phyloP scores from a whole-genome alignment of 2,888 invertebrate genomes.

The Athrips mouffetella region DNA sequence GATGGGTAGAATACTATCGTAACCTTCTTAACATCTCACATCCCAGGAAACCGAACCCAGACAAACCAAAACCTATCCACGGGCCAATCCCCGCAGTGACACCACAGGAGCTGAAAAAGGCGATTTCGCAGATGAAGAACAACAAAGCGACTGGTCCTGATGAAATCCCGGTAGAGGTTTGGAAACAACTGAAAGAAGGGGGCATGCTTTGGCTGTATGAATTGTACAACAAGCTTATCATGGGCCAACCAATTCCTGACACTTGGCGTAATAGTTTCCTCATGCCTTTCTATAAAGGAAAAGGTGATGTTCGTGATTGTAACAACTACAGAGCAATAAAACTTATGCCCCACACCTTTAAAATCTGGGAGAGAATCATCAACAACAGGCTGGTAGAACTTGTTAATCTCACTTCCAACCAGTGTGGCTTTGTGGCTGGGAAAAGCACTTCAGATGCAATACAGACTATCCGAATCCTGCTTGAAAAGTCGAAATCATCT shows the following conservation, averaged over 20 bases:
- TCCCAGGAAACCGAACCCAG: too few species aligned
- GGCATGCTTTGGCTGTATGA: not conserved
- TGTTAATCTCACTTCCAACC: not conserved
- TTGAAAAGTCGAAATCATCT: constrained; percentile 17
- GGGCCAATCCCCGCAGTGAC: constrained; percentile 6
- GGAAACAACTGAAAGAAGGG: constrained; percentile 7
- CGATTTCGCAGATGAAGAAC: too few species aligned
- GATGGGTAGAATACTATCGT: constrained; percentile 14
- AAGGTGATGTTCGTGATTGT: constrained; percentile 18
- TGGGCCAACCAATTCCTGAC: not conserved
- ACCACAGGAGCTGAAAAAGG: too few species aligned
- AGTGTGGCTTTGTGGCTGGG: constrained; percentile 14
- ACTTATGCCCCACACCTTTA: constrained; percentile 20
- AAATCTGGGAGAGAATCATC: constrained; percentile 14
- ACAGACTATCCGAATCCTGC: constrained; percentile 16
- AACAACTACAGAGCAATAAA: constrained; percentile 22
- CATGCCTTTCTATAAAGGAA: constrained; percentile 20
- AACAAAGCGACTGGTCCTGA: constrained; percentile 15
- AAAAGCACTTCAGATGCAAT: constrained; percentile 18
- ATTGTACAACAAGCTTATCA: not conserved
- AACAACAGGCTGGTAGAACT: not conserved
- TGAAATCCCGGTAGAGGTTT: constrained; percentile 16
- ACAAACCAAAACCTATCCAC: not conserved
- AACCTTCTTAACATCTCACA: not conserved
- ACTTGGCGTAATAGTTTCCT: constrained; percentile 12